These are phyloP conservation scores for Oryzias javanicus DNA, from an alignment of 2,113 vertebrate genomes.

Conservation along the genomic window DNA sequence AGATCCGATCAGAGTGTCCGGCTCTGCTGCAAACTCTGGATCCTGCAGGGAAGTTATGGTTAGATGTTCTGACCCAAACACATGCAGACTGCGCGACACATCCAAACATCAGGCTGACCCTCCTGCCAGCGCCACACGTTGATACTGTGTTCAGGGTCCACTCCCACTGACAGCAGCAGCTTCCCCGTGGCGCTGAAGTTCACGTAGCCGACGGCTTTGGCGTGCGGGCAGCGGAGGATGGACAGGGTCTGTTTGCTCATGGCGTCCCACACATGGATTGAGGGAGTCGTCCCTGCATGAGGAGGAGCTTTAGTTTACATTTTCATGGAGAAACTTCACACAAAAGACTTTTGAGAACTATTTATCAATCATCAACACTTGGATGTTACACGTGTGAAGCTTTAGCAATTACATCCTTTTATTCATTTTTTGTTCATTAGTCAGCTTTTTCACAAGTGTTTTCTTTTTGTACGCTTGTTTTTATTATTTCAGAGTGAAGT, in stretches of 20 bases:
- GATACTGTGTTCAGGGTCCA: conserved; percentile 92
- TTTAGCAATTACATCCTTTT: too few relatives aligned
- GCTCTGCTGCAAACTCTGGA: conserved; percentile 86
- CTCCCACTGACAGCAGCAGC: conserved; percentile 90
- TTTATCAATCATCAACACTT: too few relatives aligned
- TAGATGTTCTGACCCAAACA: background rate
- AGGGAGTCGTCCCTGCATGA: conserved; percentile 84
- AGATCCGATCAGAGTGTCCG: conserved; percentile 90
- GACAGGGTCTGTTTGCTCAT: conserved; percentile 93
- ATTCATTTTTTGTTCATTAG: too few relatives aligned
- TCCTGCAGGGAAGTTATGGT: conserved; percentile 66
- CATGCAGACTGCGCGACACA: too few relatives aligned
- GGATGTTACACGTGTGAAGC: too few relatives aligned
- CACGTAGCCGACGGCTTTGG: conserved; percentile 88
- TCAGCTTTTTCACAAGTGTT: too few relatives aligned
- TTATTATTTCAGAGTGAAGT: too few relatives aligned
- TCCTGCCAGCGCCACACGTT: conserved; percentile 96
- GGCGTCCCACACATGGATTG: conserved; percentile 93
- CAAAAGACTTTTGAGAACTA: background rate
- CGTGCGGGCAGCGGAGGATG: conserved; percentile 89
- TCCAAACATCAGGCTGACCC: conserved; percentile 70
- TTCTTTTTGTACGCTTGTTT: too few relatives aligned
- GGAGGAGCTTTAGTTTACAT: conserved; percentile 20
- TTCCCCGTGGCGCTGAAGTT: conserved; percentile 96
- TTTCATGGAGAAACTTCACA: background rate